Conservation (phyloP, 2,113 vertebrate genomes). For the Tragelaphus scriptus region DNA sequence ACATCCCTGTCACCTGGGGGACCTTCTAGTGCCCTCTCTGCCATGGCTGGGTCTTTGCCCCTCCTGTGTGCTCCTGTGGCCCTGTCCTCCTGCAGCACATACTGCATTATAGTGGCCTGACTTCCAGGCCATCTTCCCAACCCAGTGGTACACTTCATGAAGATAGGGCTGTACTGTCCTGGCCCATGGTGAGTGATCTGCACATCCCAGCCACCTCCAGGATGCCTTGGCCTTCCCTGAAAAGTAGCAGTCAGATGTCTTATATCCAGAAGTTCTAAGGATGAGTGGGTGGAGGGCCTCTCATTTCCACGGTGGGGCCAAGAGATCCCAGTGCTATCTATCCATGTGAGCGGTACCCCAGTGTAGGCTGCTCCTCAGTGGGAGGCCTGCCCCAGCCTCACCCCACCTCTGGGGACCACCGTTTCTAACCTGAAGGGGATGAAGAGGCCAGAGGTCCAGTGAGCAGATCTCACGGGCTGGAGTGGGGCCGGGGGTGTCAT, state of each 20-base stretch:
- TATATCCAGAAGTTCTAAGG: not conserved
- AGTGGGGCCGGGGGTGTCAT: rapidly evolving
- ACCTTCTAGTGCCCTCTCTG: not conserved
- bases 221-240: not conserved
- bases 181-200: not conserved
- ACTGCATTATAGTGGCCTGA: not conserved
- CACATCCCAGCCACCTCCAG: not conserved
- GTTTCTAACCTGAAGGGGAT: not conserved
- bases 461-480: not conserved
- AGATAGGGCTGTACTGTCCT: not conserved
- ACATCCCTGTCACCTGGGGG: not conserved
- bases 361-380: not conserved
- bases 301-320: not conserved
- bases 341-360: not conserved
- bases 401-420: not conserved
- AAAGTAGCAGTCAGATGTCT: not conserved
- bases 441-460: not conserved
- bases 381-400: not conserved
- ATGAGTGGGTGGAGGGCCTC: not conserved
- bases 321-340: not conserved
- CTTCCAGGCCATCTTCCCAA: not conserved
- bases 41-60: not conserved
- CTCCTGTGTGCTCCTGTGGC: not conserved
- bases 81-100: not conserved
- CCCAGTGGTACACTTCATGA: not conserved